Evolutionary conservation across 1,140 invertebrate species (phyloP).

Genomic region (Macrotrachela quadricornifera): DNA sequence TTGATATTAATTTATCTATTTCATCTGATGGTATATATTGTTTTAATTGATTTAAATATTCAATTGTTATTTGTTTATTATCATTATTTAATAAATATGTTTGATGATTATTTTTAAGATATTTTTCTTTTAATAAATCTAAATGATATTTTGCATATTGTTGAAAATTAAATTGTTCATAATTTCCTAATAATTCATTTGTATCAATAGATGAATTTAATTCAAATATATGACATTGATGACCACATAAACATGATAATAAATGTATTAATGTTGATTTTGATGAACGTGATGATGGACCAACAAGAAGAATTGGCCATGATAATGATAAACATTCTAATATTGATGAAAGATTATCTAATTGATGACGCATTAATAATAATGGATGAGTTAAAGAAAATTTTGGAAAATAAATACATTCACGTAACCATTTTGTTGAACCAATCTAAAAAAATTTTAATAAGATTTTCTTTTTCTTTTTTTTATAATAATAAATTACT

Average conservation of each 20-base stretch:
- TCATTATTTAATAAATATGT: background rate
- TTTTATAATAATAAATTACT: background rate
- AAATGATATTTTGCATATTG: background rate
- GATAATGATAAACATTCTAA: too few species aligned
- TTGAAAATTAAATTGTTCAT: background rate
- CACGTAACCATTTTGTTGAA: background rate
- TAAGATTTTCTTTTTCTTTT: too few species aligned
- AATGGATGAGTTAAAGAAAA: conserved; percentile 14
- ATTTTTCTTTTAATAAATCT: background rate
- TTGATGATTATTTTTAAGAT: background rate
- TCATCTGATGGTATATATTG: too few species aligned
- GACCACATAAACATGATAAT: conserved; percentile 38
- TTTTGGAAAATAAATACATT: background rate
- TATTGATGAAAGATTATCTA: conserved; percentile 17
- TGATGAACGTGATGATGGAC: background rate
- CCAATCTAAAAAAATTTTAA: background rate
- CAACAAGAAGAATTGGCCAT: background rate
- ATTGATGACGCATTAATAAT: conserved; percentile 42
- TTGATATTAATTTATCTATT: too few species aligned
- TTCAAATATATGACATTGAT: conserved; percentile 49
- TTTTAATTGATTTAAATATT: background rate
- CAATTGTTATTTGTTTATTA: background rate
- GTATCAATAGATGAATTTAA: conserved; percentile 83
- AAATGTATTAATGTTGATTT: background rate
- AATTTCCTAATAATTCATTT: conserved; percentile 49